Evolutionary conservation across 2,113 vertebrate genomes (phyloP).

Genomic region (Coreoperca whiteheadi): DNA sequence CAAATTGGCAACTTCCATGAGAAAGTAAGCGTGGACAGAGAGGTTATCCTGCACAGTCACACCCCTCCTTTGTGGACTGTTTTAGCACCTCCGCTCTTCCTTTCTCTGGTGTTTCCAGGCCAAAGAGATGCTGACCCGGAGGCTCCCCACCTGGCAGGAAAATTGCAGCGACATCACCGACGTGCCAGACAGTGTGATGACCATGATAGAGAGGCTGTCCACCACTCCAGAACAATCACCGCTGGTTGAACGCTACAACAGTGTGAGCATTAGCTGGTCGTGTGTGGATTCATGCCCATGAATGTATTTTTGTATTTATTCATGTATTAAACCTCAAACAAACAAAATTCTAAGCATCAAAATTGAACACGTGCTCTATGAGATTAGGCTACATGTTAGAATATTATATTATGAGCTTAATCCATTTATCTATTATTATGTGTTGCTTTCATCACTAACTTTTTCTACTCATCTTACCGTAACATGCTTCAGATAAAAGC

Average conservation of each 20-base stretch:
- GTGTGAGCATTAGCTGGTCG: slow-evolving; percentile 78
- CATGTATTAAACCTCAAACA: background rate
- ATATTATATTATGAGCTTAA: background rate
- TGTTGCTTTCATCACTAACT: background rate
- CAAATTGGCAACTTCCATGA: slow-evolving; percentile 88
- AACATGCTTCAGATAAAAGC: slow-evolving; percentile 15
- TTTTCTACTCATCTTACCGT: background rate
- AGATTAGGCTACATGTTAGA: background rate
- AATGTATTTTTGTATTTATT: no score
- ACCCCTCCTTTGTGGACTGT: background rate
- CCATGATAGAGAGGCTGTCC: slow-evolving; percentile 90
- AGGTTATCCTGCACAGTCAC: background rate
- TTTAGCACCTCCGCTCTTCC: background rate
- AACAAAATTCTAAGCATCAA: background rate
- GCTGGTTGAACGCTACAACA: slow-evolving; percentile 78
- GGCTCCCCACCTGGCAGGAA: slow-evolving; percentile 92
- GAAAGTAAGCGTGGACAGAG: slow-evolving; percentile 83
- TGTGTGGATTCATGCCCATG: background rate
- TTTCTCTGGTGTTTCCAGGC: slow-evolving; percentile 81
- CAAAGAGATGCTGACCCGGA: slow-evolving; percentile 88
- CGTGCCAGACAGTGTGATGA: slow-evolving; percentile 90
- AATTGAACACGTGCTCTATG: background rate
- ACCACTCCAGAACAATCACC: slow-evolving; percentile 88
- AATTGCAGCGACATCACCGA: slow-evolving; percentile 92
- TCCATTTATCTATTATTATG: background rate